Evolutionary conservation across 2,113 vertebrate species (phyloP), one percentile per base, ranked within the genome.

Genomic region (Xiphophorus maculatus): DNA sequence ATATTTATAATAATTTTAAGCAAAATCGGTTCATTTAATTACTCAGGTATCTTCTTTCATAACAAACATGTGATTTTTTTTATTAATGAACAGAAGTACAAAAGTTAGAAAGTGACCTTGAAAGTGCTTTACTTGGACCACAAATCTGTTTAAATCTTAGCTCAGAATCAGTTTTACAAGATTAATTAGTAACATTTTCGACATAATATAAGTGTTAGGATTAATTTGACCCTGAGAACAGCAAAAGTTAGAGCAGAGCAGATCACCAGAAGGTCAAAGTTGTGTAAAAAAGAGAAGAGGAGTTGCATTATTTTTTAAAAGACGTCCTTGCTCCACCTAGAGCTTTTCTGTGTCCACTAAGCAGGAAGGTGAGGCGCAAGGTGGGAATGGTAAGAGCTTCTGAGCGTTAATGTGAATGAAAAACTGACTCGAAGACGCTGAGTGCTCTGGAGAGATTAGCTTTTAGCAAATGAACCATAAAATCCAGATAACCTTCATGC

Each of bases 281-380:
- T 62, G 27, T 22, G 70, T 63, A 51, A 64, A 51, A 65, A 54
- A 32, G 29, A 4, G 10, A 33, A 12, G 7, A 33, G 15, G 71
- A 63, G 35, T 33, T 79, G 40, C 42, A 74, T 84, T 80, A 82
- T 82, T 80, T 77, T 80, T 64, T 42, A 42, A 73, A 63, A 71
- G 66, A 69, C 7, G 32, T 25, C 29, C 5, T 33, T 68, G 73
- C 66, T 42, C 68, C 60, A 29, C 72, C 78, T 69, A 86, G 81
- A 86, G 82, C 85, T 82, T 89, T 70, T 77, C 65, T 67, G 73
- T 79, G 80, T 84, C 85, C 60, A 32, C 27, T 13, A 32, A 66
- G 73, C 15, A 63, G 30, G 42, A 69, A 60, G 58, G 51, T 10
- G 0, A 29, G 1, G 19, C n/a, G 29, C 15, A 27, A 63, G 65